These are phyloP conservation scores for Megamerina dolium DNA, from an alignment of 2,888 invertebrate species.

Conservation along the genomic window DNA sequence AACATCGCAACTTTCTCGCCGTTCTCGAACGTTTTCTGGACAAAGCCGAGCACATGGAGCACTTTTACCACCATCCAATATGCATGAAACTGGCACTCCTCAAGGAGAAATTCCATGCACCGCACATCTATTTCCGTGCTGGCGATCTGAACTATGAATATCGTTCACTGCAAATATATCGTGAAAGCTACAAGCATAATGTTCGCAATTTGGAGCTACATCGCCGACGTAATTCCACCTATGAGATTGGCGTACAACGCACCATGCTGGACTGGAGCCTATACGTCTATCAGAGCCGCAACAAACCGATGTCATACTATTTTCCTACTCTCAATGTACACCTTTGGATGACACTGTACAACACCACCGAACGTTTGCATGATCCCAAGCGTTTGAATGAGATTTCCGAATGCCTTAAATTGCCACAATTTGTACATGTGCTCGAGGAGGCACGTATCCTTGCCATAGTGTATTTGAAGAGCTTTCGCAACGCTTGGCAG, in stretches of 20 bases:
- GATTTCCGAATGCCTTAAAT: conserved; percentile 36
- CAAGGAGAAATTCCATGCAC: conserved; percentile 32
- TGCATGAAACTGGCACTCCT: conserved; percentile 27
- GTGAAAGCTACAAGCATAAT: conserved; percentile 42
- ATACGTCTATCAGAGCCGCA: conserved; percentile 41
- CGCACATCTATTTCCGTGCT: conserved; percentile 33
- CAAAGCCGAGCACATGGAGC: conserved; percentile 24
- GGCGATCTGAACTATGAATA: conserved; percentile 36
- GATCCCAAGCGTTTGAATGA: conserved; percentile 34
- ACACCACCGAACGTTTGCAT: conserved; percentile 33
- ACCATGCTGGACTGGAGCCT: conserved; percentile 43
- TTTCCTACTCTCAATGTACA: conserved; percentile 41
- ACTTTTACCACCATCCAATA: conserved; percentile 26
- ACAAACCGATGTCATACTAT: conserved; percentile 45
- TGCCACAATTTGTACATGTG: conserved; percentile 39
- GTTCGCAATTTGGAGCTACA: conserved; percentile 33
- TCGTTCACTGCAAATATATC: conserved; percentile 31
- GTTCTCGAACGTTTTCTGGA: conserved; percentile 31
- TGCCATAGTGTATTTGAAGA: conserved; percentile 41
- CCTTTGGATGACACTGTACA: conserved; percentile 43
- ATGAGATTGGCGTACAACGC: conserved; percentile 31
- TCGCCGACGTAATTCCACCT: conserved; percentile 35
- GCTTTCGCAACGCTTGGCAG: conserved; percentile 38
- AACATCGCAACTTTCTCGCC: conserved; percentile 30
- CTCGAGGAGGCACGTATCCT: conserved; percentile 40